phyloP scores from a whole-genome alignment of 2,888 invertebrate genomes.

The Nycteola revayana region DNA sequence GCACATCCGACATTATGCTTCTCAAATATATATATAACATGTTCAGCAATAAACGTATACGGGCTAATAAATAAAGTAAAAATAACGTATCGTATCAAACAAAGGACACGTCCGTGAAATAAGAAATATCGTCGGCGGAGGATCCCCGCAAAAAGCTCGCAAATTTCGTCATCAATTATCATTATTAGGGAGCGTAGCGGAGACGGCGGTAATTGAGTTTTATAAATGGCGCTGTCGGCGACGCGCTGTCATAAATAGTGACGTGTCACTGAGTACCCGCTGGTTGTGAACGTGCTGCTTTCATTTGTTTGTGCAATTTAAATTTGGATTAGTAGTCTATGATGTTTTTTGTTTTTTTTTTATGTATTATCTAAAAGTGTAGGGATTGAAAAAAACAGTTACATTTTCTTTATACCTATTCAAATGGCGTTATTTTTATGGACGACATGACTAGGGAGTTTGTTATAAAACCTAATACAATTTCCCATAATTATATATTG shows the following conservation, averaged over 20 bases:
- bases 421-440: too few relatives aligned
- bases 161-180: conserved; percentile 81
- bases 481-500: too few relatives aligned
- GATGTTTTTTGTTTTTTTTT: too few relatives aligned
- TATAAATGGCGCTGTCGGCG: conserved; percentile 71
- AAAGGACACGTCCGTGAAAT: conserved; percentile 46
- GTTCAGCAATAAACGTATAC: too few relatives aligned
- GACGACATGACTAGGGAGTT: too few relatives aligned
- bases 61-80: too few relatives aligned
- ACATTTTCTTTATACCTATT: too few relatives aligned
- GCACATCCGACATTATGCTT: too few relatives aligned
- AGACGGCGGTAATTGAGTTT: conserved; percentile 77
- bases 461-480: too few relatives aligned
- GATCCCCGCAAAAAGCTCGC: conserved; percentile 80
- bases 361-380: too few relatives aligned
- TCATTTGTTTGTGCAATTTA: conserved; percentile 8
- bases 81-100: conserved; percentile 28
- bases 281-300: conserved; percentile 12
- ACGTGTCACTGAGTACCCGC: conserved; percentile 23
- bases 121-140: conserved; percentile 72
- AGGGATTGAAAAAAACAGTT: too few relatives aligned
- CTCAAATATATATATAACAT: too few relatives aligned
- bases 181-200: conserved; percentile 70
- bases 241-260: conserved; percentile 56
- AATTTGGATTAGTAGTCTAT: conserved; percentile 11